Evolutionary conservation across 1,140 invertebrate species (phyloP).

Genomic region (Oreohelix idahoensis): DNA sequence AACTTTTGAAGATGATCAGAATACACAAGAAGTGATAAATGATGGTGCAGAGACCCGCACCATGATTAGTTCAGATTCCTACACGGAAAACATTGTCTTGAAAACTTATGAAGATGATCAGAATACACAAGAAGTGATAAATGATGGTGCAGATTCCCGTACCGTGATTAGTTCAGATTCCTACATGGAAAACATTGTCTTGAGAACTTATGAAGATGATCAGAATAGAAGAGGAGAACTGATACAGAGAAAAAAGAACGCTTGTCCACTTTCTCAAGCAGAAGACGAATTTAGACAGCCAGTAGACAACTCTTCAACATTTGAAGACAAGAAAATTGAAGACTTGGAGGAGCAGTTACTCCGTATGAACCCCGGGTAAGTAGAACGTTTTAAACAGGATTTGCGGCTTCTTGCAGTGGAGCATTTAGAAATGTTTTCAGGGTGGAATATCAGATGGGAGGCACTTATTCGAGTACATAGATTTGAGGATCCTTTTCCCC

Average conservation of each 20-base stretch:
- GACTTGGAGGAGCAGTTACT: constrained; percentile 55
- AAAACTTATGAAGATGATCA: background rate
- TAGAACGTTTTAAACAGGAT: too few relatives aligned
- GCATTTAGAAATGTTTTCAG: too few relatives aligned
- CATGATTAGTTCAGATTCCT: background rate
- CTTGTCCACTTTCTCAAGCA: too few relatives aligned
- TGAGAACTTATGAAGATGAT: background rate
- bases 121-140: background rate
- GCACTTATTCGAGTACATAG: too few relatives aligned
- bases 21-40: background rate
- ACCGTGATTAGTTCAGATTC: background rate
- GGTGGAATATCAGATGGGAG: too few relatives aligned
- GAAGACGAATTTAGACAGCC: constrained; percentile 43
- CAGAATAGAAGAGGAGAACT: background rate
- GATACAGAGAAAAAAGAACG: too few relatives aligned
- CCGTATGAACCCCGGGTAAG: constrained; percentile 38
- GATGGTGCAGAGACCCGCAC: background rate
- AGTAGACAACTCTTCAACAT: constrained; percentile 51
- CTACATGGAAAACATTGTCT: background rate
- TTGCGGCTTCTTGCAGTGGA: too few relatives aligned
- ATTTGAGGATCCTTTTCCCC: too few relatives aligned
- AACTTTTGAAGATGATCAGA: background rate
- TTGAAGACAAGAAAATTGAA: constrained; percentile 52
- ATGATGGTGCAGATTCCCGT: background rate
- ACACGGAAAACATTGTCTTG: background rate